phyloP scores from a whole-genome alignment of 2,113 vertebrate species.

The Azemiops feae region DNA sequence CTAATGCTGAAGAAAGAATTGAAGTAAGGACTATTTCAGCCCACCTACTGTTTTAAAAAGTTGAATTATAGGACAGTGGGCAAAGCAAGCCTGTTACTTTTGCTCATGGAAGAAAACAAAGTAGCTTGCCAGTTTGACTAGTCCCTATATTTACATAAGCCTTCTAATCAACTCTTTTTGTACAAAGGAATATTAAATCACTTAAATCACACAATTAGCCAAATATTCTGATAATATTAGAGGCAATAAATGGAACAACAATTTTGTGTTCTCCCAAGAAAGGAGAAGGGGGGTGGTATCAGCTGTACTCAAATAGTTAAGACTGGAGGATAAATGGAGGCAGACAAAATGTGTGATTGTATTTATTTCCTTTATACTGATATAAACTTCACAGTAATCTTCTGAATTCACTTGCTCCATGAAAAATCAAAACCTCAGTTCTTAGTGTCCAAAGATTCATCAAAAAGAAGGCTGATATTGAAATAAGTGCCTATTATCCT shows the following conservation, averaged over 20 bases:
- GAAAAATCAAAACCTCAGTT: background rate
- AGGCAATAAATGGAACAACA: constrained; percentile 22
- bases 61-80: constrained; percentile 35
- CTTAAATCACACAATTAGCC: constrained; percentile 45
- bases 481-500: background rate
- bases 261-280: constrained; percentile 46
- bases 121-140: constrained; percentile 23
- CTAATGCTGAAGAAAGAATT: constrained; percentile 39
- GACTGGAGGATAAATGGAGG: background rate
- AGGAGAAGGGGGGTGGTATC: constrained; percentile 35
- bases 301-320: constrained; percentile 24
- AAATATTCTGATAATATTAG: constrained; percentile 44
- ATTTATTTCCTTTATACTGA: background rate
- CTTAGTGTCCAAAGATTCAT: background rate
- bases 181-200: constrained; percentile 36
- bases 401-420: constrained; percentile 6
- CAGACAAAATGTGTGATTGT: background rate
- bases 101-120: constrained; percentile 23
- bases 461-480: background rate
- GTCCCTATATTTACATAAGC: constrained; percentile 28
- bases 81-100: constrained; percentile 34
- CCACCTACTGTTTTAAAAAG: constrained; percentile 31
- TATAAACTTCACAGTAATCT: background rate
- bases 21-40: constrained; percentile 47
- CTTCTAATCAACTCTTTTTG: constrained; percentile 42